Percentiles rank a stretch among this genome's conserved stretches.
These are phyloP conservation scores for Sylvia borin DNA, from an alignment of 2,797 vertebrate species.

Conservation along the genomic window DNA sequence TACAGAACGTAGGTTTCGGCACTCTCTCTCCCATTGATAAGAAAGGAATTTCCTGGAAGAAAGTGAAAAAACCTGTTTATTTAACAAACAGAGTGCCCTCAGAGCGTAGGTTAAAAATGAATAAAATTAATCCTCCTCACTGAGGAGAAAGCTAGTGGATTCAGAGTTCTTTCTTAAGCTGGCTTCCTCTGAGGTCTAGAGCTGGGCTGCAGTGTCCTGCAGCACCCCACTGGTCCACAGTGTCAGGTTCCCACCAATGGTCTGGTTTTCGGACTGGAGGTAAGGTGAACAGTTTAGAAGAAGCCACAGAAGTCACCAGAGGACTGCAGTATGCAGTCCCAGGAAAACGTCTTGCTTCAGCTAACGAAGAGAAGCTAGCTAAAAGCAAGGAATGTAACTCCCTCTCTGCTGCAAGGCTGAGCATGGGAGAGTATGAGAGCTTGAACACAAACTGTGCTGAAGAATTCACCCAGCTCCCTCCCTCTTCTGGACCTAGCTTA, in stretches of 20 bases:
- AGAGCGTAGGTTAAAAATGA: background rate
- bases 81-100: background rate
- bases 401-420: background rate
- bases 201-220: background rate
- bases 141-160: background rate
- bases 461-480: background rate
- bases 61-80: background rate
- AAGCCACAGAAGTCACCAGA: background rate
- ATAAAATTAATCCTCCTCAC: background rate
- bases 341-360: background rate
- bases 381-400: background rate
- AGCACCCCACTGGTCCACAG: background rate
- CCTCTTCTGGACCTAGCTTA: background rate
- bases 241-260: background rate
- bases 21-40: fast-evolving
- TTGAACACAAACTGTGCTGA: background rate
- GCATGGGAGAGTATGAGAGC: background rate
- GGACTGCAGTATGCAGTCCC: background rate
- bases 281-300: background rate
- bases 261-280: background rate
- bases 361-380: background rate
- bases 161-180: background rate
- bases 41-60: background rate
- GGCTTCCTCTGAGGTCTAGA: fast-evolving
- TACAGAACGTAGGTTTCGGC: no score